These are phyloP conservation scores for Salminus brasiliensis DNA, from an alignment of 2,113 vertebrate genomes.

Conservation along the genomic window DNA sequence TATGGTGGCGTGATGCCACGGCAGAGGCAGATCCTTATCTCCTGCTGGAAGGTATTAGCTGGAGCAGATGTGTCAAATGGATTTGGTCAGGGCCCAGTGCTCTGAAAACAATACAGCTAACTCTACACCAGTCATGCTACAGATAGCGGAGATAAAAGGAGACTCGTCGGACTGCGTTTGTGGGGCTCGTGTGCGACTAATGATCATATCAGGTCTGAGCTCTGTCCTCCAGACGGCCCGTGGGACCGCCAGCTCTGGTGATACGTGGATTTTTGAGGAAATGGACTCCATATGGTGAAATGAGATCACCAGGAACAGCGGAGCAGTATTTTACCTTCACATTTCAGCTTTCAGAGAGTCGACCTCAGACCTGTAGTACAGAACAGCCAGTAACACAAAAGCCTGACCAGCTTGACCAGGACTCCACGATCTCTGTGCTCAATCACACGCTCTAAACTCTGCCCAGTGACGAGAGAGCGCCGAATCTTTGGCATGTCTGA, in stretches of 20 bases:
- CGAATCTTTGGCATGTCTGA: too few relatives aligned
- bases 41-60: constrained; percentile 51
- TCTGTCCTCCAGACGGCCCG: constrained; percentile 42
- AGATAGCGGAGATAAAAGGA: constrained; percentile 51
- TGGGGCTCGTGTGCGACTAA: constrained; percentile 36
- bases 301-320: constrained; percentile 50
- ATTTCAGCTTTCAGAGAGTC: constrained; percentile 21
- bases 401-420: not conserved
- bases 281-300: constrained; percentile 62
- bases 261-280: constrained; percentile 52
- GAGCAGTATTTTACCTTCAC: constrained; percentile 22
- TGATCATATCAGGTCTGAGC: constrained; percentile 50
- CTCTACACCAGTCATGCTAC: constrained; percentile 34
- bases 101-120: constrained; percentile 52
- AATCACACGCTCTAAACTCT: not conserved
- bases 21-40: constrained; percentile 50
- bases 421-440: not conserved
- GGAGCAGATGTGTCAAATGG: constrained; percentile 50
- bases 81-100: constrained; percentile 55
- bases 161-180: constrained; percentile 36
- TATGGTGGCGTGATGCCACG: constrained; percentile 18
- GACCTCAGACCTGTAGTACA: not conserved
- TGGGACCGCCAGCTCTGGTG: constrained; percentile 29
- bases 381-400: not conserved
- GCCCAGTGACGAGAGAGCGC: too few relatives aligned